These are phyloP conservation scores for Podotricha telesiphe DNA, from an alignment of 2,888 invertebrate species.

Conservation along the genomic window DNA sequence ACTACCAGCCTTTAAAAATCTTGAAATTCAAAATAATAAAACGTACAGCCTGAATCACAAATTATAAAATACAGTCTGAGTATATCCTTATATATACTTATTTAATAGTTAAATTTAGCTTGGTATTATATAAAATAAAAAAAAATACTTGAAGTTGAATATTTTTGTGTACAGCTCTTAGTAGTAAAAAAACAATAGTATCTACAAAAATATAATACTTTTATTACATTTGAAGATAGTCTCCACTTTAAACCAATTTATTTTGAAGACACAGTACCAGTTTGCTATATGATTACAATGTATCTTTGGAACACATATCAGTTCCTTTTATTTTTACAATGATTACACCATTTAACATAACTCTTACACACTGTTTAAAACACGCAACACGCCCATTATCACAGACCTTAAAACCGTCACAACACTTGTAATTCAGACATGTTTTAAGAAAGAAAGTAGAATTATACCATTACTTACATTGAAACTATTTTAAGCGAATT, in stretches of 20 bases:
- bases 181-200: no score
- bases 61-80: constrained; percentile 1
- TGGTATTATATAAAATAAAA: constrained; percentile 5
- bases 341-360: not conserved
- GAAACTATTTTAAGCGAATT: no score
- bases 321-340: constrained; percentile 19
- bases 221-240: not conserved
- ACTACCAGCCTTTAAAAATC: not conserved
- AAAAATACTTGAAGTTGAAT: not conserved
- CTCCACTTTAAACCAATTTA: not conserved
- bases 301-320: constrained; percentile 21
- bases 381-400: constrained; percentile 52
- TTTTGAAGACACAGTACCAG: not conserved
- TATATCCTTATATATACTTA: not conserved
- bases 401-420: constrained; percentile 67
- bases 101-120: constrained; percentile 12
- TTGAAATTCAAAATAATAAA: not conserved
- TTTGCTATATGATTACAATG: not conserved
- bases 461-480: no score
- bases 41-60: not conserved
- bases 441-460: constrained; percentile 11
- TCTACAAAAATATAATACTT: no score
- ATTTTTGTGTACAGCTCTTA: no score
- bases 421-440: constrained; percentile 39
- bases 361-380: constrained; percentile 19